These are phyloP conservation scores for Leptopterna dolabrata DNA, from an alignment of 2,888 invertebrate genomes.

Conservation along the genomic window DNA sequence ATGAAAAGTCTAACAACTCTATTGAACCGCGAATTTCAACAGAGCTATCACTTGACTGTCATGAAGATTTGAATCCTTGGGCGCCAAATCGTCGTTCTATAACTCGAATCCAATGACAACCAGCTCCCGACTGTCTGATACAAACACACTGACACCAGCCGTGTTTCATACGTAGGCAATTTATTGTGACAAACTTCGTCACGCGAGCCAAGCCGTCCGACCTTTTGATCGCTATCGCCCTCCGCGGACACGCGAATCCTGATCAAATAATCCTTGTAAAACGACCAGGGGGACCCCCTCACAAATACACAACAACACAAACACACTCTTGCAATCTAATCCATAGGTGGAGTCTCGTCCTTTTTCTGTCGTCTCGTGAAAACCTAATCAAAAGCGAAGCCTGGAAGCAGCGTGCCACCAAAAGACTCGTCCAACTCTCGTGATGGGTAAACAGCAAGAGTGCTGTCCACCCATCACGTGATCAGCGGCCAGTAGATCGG, in stretches of 20 bases:
- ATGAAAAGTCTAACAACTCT: too few relatives aligned
- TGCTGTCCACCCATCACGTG: neutral
- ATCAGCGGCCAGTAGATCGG: neutral
- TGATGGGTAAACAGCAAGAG: neutral
- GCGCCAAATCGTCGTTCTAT: neutral
- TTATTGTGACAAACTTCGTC: conserved; percentile 49
- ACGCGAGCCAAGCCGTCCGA: conserved; percentile 21
- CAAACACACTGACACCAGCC: neutral
- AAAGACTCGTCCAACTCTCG: neutral
- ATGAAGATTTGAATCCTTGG: too few relatives aligned
- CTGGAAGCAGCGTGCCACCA: neutral
- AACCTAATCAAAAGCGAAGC: neutral
- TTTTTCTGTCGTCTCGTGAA: neutral
- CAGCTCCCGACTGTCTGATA: neutral
- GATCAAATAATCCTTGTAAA: conserved; percentile 48
- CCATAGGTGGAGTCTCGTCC: neutral
- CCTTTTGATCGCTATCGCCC: conserved; percentile 53
- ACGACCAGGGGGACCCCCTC: neutral
- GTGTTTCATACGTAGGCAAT: conserved; percentile 30
- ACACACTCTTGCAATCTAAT: neutral
- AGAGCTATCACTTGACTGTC: too few relatives aligned
- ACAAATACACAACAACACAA: neutral
- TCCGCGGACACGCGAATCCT: conserved; percentile 38
- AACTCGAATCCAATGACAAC: neutral
- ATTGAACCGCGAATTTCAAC: too few relatives aligned